Evolutionary conservation across 2,113 vertebrate species (phyloP).

Genomic region (Progne subis): DNA sequence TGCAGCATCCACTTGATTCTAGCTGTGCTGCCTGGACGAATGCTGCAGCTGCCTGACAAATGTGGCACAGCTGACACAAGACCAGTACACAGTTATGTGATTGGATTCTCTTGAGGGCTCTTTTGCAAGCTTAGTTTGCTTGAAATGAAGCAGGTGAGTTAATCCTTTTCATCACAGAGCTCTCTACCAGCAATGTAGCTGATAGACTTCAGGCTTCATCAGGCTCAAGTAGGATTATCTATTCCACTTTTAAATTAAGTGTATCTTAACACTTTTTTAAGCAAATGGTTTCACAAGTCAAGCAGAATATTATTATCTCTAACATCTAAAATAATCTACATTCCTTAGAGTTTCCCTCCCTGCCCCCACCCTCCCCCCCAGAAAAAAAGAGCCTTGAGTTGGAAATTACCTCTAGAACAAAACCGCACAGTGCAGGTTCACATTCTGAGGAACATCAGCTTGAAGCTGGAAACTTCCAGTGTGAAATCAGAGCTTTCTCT

Average conservation of each 20-base stretch:
- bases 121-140: background rate
- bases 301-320: background rate
- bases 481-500: background rate
- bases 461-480: background rate
- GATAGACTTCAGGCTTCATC: background rate
- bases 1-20: background rate
- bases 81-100: background rate
- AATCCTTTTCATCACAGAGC: constrained; percentile 3
- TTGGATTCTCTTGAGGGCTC: background rate
- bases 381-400: background rate
- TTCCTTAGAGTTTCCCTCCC: background rate
- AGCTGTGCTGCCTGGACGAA: background rate
- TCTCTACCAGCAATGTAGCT: background rate
- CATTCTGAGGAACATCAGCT: background rate
- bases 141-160: background rate
- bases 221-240: background rate
- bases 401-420: background rate
- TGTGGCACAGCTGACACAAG: background rate
- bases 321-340: background rate
- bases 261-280: background rate
- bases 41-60: background rate
- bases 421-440: fast-evolving
- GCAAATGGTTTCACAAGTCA: background rate
- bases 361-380: no score
- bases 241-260: constrained; percentile 11